These are phyloP conservation scores for Cynaeus angustus DNA, from an alignment of 2,888 invertebrate genomes.

Conservation along the genomic window DNA sequence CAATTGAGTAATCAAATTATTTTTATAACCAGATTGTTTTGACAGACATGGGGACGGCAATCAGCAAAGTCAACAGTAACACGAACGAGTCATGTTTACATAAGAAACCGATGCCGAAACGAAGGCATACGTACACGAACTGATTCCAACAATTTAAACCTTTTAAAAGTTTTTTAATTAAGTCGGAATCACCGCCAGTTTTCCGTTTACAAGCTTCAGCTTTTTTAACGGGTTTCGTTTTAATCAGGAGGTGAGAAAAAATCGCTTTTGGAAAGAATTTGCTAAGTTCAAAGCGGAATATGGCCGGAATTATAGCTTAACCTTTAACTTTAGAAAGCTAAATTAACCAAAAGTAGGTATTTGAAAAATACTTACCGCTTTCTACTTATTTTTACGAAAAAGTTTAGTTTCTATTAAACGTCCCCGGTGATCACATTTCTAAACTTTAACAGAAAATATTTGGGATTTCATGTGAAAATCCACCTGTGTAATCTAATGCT, in stretches of 20 bases:
- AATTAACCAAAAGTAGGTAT: not conserved
- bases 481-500: conserved; percentile 22
- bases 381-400: not conserved
- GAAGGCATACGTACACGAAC: conserved; percentile 5
- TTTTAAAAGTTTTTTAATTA: conserved; percentile 7
- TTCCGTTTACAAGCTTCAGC: too few species aligned
- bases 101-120: conserved; percentile 1
- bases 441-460: not conserved
- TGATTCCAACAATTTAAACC: conserved; percentile 4
- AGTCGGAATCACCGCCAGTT: not conserved
- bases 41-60: conserved; percentile 33
- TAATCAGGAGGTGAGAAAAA: too few species aligned
- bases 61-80: conserved; percentile 45
- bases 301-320: too few species aligned
- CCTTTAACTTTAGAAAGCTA: conserved; percentile 8
- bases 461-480: not conserved
- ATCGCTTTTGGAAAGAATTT: too few species aligned
- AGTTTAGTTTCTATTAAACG: not conserved
- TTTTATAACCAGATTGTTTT: conserved; percentile 41
- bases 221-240: too few species aligned
- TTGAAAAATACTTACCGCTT: not conserved
- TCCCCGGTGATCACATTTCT: not conserved
- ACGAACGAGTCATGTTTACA: conserved; percentile 9
- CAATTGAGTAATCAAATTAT: conserved; percentile 50
- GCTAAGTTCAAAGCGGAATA: not conserved